A percentile compares a stretch with the other conserved stretches of the same genome.
Conservation (phyloP, 2,888 invertebrate genomes). For the Theodoxus fluviatilis region DNA sequence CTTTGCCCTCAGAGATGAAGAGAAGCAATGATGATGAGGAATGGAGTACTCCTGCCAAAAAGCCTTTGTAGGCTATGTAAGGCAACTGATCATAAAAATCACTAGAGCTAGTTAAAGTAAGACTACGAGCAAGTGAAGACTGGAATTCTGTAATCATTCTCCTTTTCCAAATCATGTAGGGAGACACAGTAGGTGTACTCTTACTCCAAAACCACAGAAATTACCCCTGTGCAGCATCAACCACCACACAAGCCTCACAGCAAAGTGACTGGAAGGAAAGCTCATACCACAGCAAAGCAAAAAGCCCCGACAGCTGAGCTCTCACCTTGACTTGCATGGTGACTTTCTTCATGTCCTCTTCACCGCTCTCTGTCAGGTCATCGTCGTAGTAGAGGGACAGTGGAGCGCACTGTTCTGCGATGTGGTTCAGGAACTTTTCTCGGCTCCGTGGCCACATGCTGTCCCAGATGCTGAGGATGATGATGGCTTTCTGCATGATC, state of each 20-base stretch:
- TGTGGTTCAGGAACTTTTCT: constrained; percentile 46
- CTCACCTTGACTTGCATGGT: constrained; percentile 62
- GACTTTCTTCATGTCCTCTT: constrained; percentile 60
- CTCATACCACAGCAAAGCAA: neutral
- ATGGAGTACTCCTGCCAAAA: no score
- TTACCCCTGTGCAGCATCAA: neutral
- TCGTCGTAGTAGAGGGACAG: constrained; percentile 59
- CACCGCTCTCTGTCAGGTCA: constrained; percentile 52
- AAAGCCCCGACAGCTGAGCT: neutral
- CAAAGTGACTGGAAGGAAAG: neutral
- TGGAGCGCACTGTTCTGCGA: constrained; percentile 49
- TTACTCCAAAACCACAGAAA: neutral
- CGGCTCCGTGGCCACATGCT: constrained; percentile 43
- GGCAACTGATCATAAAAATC: no score
- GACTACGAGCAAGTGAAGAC: no score
- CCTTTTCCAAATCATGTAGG: no score
- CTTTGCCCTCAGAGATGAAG: no score
- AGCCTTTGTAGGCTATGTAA: no score
- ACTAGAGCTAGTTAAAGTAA: no score
- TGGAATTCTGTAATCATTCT: no score
- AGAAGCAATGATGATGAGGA: no score
- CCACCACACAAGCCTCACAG: neutral
- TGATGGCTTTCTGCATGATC: constrained; percentile 63
- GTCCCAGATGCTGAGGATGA: constrained; percentile 59
- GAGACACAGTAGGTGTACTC: no score